Base-by-base conservation (phyloP, 2,113 vertebrate genomes). In the Gobius niger region DNA sequence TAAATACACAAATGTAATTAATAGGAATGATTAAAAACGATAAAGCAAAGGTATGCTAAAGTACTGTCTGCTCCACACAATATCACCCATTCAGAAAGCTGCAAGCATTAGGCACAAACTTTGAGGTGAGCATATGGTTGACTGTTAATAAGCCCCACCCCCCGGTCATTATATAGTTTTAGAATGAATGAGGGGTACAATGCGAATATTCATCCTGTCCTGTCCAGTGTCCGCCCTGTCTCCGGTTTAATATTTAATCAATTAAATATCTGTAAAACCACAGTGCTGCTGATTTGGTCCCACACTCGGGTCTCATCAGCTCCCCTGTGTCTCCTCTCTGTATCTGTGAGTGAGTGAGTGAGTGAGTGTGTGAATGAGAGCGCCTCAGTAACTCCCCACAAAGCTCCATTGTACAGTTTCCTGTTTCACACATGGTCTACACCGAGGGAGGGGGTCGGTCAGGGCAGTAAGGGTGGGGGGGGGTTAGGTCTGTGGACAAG, bases 361-460 rank as follows among this genome's bases (percentile, higher is more conserved):
- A 34, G 53, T 34, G 34, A 14, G 34, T 59, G 56, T 57, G 54
- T 59, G 56, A 59, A 42, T 60, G 34, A 42, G 57, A 41, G 13
- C 40, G 57, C 40, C 57, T 42, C 57, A 60, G 40, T 60, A 40
- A 57, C 54, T 57, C 54, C 54, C 40, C 54, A 57, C 54, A 57
- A 57, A 57, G 54, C 19, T 34, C 54, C 54, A 57, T 57, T 57
- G 54, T 57, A 14, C 54, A 6, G 54, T 19, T 57, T 57, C 54
- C 54, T 57, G 54, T 57, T 54, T 57, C 54, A 57, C 54, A 57
- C 54, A 57, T 10, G 52, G 52, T 54, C 24, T 54, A 54, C 52
- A 53, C 52, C 19, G 52, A 53, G 16, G 52, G 16, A 15, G 15
- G 18, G 10, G 53, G 44, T 0, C 44, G 24, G 24, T 46, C 44